Evolutionary conservation across 2,888 invertebrate genomes (phyloP), one percentile per base, ranked within the genome.

Genomic region (Microctonus brassicae): DNA sequence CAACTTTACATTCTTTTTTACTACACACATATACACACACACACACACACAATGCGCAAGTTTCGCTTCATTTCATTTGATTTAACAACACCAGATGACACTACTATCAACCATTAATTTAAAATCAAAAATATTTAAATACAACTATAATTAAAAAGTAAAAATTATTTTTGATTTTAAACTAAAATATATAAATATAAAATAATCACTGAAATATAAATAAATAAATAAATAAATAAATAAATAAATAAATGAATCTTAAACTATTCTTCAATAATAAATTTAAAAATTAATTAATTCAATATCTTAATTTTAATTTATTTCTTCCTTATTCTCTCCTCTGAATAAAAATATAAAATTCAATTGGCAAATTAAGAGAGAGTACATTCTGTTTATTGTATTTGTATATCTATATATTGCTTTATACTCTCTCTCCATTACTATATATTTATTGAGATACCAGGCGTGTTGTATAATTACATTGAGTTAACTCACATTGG

Each of bases 401-500:
- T 17, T 17, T 47, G 7, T 29, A 29, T 29, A 29, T 29, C 29
- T 29, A 29, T 29, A 29, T 29, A 29, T 5, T 20, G 47, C 17
- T n/a, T 17, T 47, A 47, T 47, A 47, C 47, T 47, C 47, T 47
- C 47, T 47, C 47, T 47, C n/a, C 47, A 47, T 20, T 47, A n/a
- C 47, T 17, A 47, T 47, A 47, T 62, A 39, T 62, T 62, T 62
- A 20, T 39, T 62, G 34, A 42, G 39, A 24, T n/a, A 29, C 39
- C 29, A 42, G 29, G 29, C 22, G 22, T 42, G 62, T 62, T 63
- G 47, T 47, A 65, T 65, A 53, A 65, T 47, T 53, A 39, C 36
- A 65, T 53, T 33, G 34, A 65, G 53, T 22, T 47, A 65, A 65
- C 29, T 65, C 29, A 36, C 65, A 65, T 65, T 13, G 58, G 33